These are phyloP conservation scores for Onychorhynchus coronatus DNA, from an alignment of 2,113 vertebrate genomes.

Conservation along the genomic window DNA sequence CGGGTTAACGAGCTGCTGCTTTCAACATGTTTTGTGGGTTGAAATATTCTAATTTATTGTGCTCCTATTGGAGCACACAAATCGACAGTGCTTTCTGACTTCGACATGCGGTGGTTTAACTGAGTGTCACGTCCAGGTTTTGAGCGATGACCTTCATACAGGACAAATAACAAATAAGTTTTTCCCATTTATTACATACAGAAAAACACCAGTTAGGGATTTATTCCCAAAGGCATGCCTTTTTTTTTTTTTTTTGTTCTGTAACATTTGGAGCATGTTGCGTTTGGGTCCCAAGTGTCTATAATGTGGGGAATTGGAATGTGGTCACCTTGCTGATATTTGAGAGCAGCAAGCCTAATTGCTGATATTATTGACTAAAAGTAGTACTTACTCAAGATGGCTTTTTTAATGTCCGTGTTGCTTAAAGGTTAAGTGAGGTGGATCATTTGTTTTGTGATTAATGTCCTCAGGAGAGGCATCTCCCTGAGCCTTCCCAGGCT, in stretches of 20 bases:
- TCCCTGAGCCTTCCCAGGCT: background rate
- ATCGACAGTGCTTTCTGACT: background rate
- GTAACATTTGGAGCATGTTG: background rate
- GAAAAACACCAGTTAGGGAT: background rate
- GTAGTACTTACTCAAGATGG: background rate
- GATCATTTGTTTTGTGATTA: background rate
- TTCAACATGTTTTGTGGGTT: background rate
- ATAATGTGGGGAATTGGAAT: too few relatives aligned
- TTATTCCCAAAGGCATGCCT: background rate
- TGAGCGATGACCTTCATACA: background rate
- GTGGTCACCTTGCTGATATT: background rate
- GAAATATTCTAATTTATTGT: background rate
- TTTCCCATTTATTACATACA: background rate
- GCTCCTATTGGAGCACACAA: rapidly evolving
- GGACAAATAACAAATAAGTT: background rate
- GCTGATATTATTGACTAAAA: background rate
- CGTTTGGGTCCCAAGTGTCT: background rate
- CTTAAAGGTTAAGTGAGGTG: background rate
- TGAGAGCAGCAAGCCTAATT: background rate
- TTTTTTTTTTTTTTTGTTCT: background rate
- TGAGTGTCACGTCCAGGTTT: background rate
- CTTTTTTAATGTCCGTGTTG: background rate
- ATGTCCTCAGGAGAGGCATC: background rate
- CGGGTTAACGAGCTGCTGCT: background rate
- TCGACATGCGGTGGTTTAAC: background rate